phyloP scores from a whole-genome alignment of 2,113 vertebrate genomes.

The Myotis brandtii region DNA sequence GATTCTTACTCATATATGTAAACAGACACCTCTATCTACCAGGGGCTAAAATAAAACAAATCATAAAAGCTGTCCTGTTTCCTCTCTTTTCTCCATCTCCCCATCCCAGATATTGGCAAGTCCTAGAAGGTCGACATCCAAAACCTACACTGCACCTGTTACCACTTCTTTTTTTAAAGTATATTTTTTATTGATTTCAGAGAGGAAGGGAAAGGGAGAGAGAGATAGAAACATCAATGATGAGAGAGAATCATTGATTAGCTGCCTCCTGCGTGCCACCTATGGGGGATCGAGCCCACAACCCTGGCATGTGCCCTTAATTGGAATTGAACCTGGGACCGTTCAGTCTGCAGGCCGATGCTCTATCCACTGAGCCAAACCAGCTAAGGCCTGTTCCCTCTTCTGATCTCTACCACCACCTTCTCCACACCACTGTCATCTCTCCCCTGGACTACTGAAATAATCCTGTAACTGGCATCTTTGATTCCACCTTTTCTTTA shows the following conservation, averaged over 20 bases:
- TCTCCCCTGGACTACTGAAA: neutral
- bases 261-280: too few species aligned
- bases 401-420: neutral
- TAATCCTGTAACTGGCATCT: neutral
- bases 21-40: neutral
- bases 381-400: neutral
- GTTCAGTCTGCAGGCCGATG: too few species aligned
- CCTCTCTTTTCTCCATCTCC: neutral
- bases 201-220: too few species aligned
- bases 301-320: too few species aligned
- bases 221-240: too few species aligned
- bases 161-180: too few species aligned
- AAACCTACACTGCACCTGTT: neutral
- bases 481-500: neutral
- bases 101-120: neutral
- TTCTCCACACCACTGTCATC: neutral
- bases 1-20: neutral
- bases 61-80: neutral
- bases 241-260: too few species aligned
- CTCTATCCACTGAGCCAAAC: too few species aligned
- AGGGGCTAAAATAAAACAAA: neutral
- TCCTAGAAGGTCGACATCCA: neutral
- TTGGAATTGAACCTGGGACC: too few species aligned
- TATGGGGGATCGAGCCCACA: too few species aligned
- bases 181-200: too few species aligned